A percentile compares a stretch with the other conserved stretches of the same genome.
phyloP scores from a whole-genome alignment of 2,113 vertebrate genomes.

The Cinclus mexicanus region DNA sequence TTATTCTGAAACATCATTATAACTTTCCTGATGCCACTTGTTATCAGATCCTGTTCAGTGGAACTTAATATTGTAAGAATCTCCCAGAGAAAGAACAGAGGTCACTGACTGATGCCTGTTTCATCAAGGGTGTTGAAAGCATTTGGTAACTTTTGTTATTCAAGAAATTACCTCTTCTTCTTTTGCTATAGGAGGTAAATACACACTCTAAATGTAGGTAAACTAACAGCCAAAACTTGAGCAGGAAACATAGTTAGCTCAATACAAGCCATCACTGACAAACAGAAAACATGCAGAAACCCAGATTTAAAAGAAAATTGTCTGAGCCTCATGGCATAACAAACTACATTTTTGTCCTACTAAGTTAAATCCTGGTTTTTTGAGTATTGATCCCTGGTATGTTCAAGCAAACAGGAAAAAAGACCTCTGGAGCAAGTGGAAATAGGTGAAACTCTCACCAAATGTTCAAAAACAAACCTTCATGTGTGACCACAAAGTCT shows the following conservation, averaged over 20 bases:
- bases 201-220: neutral
- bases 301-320: neutral
- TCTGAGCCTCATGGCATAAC: neutral
- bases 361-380: neutral
- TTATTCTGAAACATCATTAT: neutral
- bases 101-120: neutral
- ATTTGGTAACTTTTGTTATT: neutral
- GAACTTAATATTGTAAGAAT: neutral
- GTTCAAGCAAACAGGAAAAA: neutral
- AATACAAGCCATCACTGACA: neutral
- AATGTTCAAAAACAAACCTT: slow-evolving; percentile 35
- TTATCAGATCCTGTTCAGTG: neutral
- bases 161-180: neutral
- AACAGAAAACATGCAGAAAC: neutral
- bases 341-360: neutral
- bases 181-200: neutral
- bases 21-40: neutral
- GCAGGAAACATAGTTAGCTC: neutral
- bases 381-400: neutral
- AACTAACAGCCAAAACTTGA: neutral
- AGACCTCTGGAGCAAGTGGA: neutral
- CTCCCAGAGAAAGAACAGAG: neutral
- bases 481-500: slow-evolving; percentile 27
- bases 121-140: neutral
- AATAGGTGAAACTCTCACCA: neutral